Conservation (phyloP, 1,140 invertebrate genomes). For the Pseudobourletiella spinata region DNA sequence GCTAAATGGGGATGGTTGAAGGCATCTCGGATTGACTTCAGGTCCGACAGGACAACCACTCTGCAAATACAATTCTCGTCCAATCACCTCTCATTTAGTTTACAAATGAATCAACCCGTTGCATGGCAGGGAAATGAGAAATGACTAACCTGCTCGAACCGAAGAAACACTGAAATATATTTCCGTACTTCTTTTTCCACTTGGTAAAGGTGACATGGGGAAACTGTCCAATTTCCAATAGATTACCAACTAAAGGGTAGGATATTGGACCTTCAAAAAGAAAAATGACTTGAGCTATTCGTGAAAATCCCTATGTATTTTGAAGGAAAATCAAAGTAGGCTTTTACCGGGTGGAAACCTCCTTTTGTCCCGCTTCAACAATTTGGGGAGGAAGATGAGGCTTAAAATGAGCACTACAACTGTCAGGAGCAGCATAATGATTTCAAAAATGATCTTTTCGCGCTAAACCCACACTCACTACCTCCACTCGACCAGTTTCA, state of each 20-base stretch:
- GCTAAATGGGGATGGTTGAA: slow-evolving; percentile 12
- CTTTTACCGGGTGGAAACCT: not conserved
- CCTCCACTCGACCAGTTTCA: no score
- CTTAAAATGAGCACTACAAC: no score
- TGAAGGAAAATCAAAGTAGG: not conserved
- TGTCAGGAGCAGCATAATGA: no score
- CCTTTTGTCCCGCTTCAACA: no score
- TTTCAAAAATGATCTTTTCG: no score
- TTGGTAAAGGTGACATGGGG: slow-evolving; percentile 7
- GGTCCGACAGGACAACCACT: slow-evolving; percentile 19
- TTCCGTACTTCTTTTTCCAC: slow-evolving; percentile 15
- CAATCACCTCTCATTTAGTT: not conserved
- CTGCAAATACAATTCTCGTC: not conserved
- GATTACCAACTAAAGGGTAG: slow-evolving; percentile 19
- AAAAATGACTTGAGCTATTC: not conserved
- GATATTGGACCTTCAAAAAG: slow-evolving; percentile 17
- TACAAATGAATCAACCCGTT: not conserved
- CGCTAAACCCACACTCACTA: no score
- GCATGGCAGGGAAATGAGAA: no score
- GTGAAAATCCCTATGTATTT: not conserved
- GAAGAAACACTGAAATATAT: slow-evolving; percentile 11
- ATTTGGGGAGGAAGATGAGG: no score
- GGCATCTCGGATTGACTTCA: slow-evolving; percentile 14
- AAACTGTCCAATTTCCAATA: slow-evolving; percentile 3
- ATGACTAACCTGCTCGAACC: not conserved